Base-by-base conservation (phyloP, 2,797 vertebrate species). In the Lutjanus argentimaculatus region DNA sequence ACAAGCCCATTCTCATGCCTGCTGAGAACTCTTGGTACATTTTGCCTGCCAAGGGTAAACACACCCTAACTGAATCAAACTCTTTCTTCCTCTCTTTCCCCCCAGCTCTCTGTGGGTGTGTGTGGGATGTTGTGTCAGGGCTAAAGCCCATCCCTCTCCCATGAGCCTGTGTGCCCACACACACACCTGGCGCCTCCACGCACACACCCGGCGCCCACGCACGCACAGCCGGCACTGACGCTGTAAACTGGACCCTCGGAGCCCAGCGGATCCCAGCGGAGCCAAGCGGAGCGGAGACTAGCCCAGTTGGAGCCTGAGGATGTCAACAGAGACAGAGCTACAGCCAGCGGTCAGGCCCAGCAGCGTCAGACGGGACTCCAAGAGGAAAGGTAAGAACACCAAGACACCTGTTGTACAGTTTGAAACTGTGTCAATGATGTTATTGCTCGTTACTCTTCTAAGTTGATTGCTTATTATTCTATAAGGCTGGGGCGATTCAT, bases 311-410 rank as follows among this genome's bases (percentile, higher is more conserved):
- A 94, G 83, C 82, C 91, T 82, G 91, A 95, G 91, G 87, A 95
- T 95, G 93, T 95, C 94, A 90, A 95, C 95, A 92, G 95, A 96
- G 95, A 95, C 95, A 74, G 95, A 96, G 89, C 94, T 96, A 70
- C 95, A 96, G 93, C 94, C 95, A 94, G 93, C 95, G 92, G 93
- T 95, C 92, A 94, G 95, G 94, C 94, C 95, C 91, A 93, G 95
- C 91, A 94, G 91, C 75, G 83, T 96, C 84, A 95, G 95, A 93
- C 94, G 95, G 91, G 95, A 96, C 91, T 95, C 95, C 88, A 96
- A 79, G 88, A 95, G 94, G 87, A 96, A 95, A 96, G 95, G 95
- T 96, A 90, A 19, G 85, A 5, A 8, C 61, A 40, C 19, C 0
- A 6, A 36, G 21, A 5, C 36, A 56, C 70, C 45, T 53, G 40